Evolutionary conservation across 2,113 vertebrate species (phyloP).

Genomic region (Calyptomena viridis): DNA sequence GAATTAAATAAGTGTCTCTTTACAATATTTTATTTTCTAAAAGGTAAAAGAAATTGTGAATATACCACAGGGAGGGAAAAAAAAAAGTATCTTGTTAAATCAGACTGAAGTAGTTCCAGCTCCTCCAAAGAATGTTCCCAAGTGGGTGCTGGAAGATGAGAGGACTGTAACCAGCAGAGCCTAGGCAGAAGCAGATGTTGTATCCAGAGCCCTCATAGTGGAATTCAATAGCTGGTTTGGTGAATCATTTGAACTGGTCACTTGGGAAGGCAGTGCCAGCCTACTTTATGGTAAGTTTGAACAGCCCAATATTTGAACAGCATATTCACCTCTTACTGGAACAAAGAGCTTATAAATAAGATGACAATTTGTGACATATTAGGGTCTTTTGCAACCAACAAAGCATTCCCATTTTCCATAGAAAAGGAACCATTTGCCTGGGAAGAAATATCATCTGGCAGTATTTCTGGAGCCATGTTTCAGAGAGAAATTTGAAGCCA

Average conservation of each 20-base stretch:
- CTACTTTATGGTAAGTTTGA: not conserved
- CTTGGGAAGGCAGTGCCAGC: constrained; percentile 17
- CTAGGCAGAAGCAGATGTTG: constrained; percentile 61
- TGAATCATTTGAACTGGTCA: constrained; percentile 51
- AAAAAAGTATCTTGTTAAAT: not conserved
- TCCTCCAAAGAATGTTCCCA: constrained; percentile 47
- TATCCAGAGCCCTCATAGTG: not conserved
- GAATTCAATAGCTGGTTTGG: constrained; percentile 45
- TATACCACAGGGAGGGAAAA: not conserved
- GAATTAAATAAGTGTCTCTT: not conserved
- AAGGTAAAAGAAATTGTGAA: constrained; percentile 4
- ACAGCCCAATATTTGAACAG: not conserved
- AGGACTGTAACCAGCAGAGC: constrained; percentile 33
- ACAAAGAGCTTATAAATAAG: constrained; percentile 49
- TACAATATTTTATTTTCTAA: constrained; percentile 1
- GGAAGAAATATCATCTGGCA: constrained; percentile 14
- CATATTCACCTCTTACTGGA: not conserved
- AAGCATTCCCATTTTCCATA: constrained; percentile 39
- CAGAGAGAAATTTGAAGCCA: not conserved
- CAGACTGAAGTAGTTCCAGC: constrained; percentile 41
- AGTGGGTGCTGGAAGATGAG: constrained; percentile 34
- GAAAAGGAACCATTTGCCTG: not conserved
- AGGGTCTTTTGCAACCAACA: constrained; percentile 60
- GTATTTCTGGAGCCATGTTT: not conserved
- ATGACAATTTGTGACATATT: not conserved